A percentile compares a stretch with the other conserved stretches of the same genome.
phyloP scores from a whole-genome alignment of 2,888 invertebrate species.

The Invenusta paracnida region DNA sequence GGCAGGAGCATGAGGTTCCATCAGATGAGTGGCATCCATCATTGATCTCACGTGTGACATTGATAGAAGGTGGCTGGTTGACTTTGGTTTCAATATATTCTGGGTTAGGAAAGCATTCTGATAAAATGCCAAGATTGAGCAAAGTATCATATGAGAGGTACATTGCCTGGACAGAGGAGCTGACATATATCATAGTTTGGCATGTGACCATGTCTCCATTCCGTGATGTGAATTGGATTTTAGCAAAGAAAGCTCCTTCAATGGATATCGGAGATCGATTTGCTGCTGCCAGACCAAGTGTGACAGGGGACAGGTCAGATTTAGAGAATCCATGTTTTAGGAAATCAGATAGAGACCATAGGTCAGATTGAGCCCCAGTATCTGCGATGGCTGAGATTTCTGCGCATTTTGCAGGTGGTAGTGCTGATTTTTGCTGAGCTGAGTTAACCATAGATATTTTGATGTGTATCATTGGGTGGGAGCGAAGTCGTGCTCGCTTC shows the following conservation, averaged over 20 bases:
- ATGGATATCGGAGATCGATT: neutral
- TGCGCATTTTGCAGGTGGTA: neutral
- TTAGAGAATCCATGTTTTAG: slow-evolving; percentile 18
- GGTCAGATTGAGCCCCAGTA: slow-evolving; percentile 25
- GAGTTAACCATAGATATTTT: neutral
- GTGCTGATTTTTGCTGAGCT: neutral
- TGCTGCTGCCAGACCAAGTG: neutral
- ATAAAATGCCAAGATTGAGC: too few species aligned
- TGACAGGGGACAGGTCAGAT: neutral
- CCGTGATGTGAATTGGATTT: neutral
- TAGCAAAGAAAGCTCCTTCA: neutral
- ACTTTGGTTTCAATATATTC: too few species aligned
- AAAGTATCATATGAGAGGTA: slow-evolving; percentile 15
- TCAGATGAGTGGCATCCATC: too few species aligned
- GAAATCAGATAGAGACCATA: neutral
- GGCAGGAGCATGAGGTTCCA: too few species aligned
- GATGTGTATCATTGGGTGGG: neutral
- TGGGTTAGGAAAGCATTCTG: too few species aligned
- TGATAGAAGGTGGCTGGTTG: too few species aligned
- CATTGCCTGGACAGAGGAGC: neutral
- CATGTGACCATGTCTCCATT: neutral
- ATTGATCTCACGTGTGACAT: too few species aligned
- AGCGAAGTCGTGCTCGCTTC: neutral
- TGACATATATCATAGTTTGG: slow-evolving; percentile 19
- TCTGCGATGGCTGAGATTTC: neutral